Conservation (phyloP, 1,140 invertebrate species). For the Bombus pyrosoma region DNA sequence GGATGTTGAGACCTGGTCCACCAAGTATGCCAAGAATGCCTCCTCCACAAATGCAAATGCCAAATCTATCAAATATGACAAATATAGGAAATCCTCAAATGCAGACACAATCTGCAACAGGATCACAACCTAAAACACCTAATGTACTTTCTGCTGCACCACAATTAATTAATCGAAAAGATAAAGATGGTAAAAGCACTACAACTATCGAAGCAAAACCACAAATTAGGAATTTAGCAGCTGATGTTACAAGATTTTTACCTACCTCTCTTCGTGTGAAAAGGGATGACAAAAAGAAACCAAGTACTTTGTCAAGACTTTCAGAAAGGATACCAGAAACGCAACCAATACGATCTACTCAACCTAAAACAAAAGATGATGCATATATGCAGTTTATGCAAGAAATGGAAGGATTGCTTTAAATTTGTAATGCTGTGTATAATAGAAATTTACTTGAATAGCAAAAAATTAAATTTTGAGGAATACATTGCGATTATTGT, state of each 20-base stretch:
- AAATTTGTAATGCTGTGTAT: constrained; percentile 60
- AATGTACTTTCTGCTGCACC: constrained; percentile 92
- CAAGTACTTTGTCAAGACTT: constrained; percentile 73
- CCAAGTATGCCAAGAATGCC: constrained; percentile 83
- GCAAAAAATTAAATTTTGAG: constrained; percentile 48
- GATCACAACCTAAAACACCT: constrained; percentile 83
- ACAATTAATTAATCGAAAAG: constrained; percentile 89
- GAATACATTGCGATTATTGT: constrained; percentile 37
- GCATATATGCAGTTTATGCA: constrained; percentile 99
- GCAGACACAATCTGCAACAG: constrained; percentile 71
- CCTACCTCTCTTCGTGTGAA: constrained; percentile 96
- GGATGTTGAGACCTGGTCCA: constrained; percentile 83
- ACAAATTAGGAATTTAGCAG: constrained; percentile 96
- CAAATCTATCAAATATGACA: constrained; percentile 68
- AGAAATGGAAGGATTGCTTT: constrained; percentile 97
- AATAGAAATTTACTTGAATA: constrained; percentile 44
- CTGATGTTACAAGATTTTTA: constrained; percentile 97
- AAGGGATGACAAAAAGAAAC: constrained; percentile 88
- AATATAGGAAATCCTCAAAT: constrained; percentile 73
- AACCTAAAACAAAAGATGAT: constrained; percentile 93
- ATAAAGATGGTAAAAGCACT: constrained; percentile 85
- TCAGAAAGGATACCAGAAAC: constrained; percentile 79
- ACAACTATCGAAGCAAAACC: constrained; percentile 97
- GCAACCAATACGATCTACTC: constrained; percentile 74
- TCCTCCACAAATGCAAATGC: constrained; percentile 82